Evolutionary conservation across 2,888 invertebrate genomes (phyloP).

Genomic region (Eugnorisma glareosa): DNA sequence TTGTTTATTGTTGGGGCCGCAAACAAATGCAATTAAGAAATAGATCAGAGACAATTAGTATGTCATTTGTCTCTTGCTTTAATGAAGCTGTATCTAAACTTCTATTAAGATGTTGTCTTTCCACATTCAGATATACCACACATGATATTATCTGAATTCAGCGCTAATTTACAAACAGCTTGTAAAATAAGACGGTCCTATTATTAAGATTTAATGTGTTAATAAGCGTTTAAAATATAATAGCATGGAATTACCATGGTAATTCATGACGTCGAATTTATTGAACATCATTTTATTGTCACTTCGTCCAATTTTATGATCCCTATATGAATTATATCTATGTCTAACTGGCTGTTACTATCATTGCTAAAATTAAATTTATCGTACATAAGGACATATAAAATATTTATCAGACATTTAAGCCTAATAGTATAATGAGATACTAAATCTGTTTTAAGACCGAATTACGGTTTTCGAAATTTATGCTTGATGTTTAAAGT

Average conservation of each 20-base stretch:
- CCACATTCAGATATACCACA: neutral
- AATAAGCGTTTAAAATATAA: conserved; percentile 53
- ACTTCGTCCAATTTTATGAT: conserved; percentile 53
- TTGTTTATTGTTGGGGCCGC: conserved; percentile 16
- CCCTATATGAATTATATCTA: conserved; percentile 47
- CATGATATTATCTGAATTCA: neutral
- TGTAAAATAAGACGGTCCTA: neutral
- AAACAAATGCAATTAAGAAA: conserved; percentile 27
- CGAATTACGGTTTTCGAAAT: conserved; percentile 44
- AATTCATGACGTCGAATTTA: conserved; percentile 61
- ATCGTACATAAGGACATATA: conserved; percentile 45
- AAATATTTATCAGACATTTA: conserved; percentile 50
- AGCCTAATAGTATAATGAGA: conserved; percentile 58
- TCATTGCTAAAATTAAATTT: conserved; percentile 49
- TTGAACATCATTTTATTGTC: conserved; percentile 53
- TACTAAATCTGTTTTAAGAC: conserved; percentile 50
- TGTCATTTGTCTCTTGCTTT: neutral
- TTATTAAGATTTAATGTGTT: conserved; percentile 43
- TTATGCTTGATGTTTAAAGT: conserved; percentile 33
- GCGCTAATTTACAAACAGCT: neutral
- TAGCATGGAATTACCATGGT: conserved; percentile 46
- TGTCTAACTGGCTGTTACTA: conserved; percentile 45
- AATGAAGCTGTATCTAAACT: neutral
- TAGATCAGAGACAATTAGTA: neutral
- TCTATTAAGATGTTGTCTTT: neutral